phyloP scores from a whole-genome alignment of 2,797 vertebrate genomes.

The Poecilia wingei region DNA sequence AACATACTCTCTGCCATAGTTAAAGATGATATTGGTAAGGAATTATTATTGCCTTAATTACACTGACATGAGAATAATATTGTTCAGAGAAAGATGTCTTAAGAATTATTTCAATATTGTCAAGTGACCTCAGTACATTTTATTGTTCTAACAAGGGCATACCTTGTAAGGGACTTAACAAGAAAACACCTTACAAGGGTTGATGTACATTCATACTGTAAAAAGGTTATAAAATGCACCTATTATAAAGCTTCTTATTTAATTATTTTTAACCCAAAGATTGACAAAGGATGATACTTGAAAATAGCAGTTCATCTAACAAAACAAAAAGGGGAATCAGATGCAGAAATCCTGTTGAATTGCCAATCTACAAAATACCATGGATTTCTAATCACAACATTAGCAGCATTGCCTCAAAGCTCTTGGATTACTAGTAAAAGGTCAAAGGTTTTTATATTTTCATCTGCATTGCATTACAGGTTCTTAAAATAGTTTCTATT shows the following conservation, averaged over 20 bases:
- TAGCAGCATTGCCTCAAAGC: not conserved
- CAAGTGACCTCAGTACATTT: not conserved
- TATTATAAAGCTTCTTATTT: not conserved
- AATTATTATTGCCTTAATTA: not conserved
- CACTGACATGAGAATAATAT: not conserved
- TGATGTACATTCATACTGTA: not conserved
- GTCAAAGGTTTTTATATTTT: not conserved
- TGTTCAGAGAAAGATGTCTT: not conserved
- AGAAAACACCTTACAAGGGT: no score
- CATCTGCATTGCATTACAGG: not conserved
- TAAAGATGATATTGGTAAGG: not conserved
- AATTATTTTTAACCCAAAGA: not conserved
- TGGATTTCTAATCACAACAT: not conserved
- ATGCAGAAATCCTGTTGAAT: not conserved
- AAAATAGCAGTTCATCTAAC: not conserved
- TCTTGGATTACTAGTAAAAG: not conserved
- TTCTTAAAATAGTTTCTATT: not conserved
- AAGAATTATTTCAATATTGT: not conserved
- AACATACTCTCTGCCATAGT: not conserved
- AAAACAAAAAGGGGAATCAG: not conserved
- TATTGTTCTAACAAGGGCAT: no score
- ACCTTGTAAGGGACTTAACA: no score
- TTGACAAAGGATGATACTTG: not conserved
- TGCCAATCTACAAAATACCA: not conserved
- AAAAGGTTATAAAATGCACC: not conserved